phyloP scores from a whole-genome alignment of 2,797 vertebrate species.

The Malurus splendens region DNA sequence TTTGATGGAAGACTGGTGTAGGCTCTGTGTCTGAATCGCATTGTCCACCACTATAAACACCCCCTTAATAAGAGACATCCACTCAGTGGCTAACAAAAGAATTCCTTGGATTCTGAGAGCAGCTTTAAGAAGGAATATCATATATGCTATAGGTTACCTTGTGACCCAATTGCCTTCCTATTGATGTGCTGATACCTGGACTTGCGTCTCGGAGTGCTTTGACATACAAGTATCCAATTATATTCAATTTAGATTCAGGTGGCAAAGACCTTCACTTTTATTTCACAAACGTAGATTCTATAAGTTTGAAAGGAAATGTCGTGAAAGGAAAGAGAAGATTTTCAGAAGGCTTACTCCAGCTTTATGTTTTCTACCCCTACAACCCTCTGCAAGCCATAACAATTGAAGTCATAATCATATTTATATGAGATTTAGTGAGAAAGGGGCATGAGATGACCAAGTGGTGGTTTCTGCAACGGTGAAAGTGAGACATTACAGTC shows the following conservation, averaged over 20 bases:
- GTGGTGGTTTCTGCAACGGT: slow-evolving; percentile 29
- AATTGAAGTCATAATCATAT: slow-evolving; percentile 40
- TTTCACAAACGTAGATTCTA: slow-evolving; percentile 33
- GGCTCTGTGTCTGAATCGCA: slow-evolving; percentile 24
- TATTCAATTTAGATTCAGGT: slow-evolving; percentile 63
- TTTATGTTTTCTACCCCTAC: slow-evolving; percentile 19
- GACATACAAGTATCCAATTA: slow-evolving; percentile 69
- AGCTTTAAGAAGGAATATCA: slow-evolving; percentile 52
- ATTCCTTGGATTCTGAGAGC: slow-evolving; percentile 58
- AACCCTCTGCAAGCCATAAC: slow-evolving; percentile 1
- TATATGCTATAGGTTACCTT: slow-evolving; percentile 52
- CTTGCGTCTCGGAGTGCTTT: slow-evolving; percentile 58
- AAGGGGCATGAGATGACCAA: slow-evolving; percentile 37
- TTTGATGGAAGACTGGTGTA: slow-evolving; percentile 52
- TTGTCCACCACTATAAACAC: slow-evolving; percentile 61
- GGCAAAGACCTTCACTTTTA: slow-evolving; percentile 64
- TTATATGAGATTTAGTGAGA: slow-evolving; percentile 17
- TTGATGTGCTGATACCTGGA: slow-evolving; percentile 66
- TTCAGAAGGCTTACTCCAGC: slow-evolving; percentile 42
- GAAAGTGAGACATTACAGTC: slow-evolving; percentile 24
- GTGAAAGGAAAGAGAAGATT: slow-evolving; percentile 49
- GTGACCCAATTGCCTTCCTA: slow-evolving; percentile 65
- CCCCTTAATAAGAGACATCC: slow-evolving; percentile 57
- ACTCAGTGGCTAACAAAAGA: slow-evolving; percentile 59
- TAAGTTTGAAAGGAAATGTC: slow-evolving; percentile 64